phyloP scores from a whole-genome alignment of 2,797 vertebrate species.

The Mycteria americana region DNA sequence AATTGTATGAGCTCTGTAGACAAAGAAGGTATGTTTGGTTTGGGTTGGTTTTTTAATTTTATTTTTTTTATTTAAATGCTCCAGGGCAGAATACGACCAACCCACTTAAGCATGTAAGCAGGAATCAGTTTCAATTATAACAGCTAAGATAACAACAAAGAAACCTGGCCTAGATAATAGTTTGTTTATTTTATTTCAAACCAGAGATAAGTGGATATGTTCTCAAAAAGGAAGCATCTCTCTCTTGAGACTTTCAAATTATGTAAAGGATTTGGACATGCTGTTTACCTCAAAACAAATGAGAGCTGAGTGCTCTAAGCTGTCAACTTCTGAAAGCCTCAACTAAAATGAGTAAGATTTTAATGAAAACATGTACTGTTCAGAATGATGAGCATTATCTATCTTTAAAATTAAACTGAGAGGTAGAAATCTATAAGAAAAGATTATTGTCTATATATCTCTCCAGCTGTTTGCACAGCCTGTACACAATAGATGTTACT shows the following conservation, averaged over 20 bases:
- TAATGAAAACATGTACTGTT: not conserved
- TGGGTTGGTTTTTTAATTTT: not conserved
- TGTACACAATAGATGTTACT: not conserved
- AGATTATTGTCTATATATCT: not conserved
- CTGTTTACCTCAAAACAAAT: not conserved
- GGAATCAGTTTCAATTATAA: conserved; percentile 18
- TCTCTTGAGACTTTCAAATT: not conserved
- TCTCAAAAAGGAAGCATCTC: conserved; percentile 12
- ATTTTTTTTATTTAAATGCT: not conserved
- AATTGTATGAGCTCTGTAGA: not conserved
- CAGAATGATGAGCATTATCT: not conserved
- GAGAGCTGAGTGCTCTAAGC: not conserved
- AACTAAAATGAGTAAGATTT: not conserved
- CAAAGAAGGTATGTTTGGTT: not conserved
- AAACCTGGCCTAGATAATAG: not conserved
- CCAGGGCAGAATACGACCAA: conserved; percentile 15
- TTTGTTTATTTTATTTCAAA: not conserved
- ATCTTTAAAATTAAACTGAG: not conserved
- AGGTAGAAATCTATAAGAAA: not conserved
- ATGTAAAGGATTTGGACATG: not conserved
- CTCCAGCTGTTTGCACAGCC: not conserved
- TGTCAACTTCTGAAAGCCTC: not conserved
- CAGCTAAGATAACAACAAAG: conserved; percentile 6
- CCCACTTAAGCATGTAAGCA: not conserved
- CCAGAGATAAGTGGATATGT: not conserved